Percentiles rank a stretch among this genome's conserved stretches.
Evolutionary conservation across 2,888 invertebrate species (phyloP).

Genomic region (Psylliodes chrysocephalus): DNA sequence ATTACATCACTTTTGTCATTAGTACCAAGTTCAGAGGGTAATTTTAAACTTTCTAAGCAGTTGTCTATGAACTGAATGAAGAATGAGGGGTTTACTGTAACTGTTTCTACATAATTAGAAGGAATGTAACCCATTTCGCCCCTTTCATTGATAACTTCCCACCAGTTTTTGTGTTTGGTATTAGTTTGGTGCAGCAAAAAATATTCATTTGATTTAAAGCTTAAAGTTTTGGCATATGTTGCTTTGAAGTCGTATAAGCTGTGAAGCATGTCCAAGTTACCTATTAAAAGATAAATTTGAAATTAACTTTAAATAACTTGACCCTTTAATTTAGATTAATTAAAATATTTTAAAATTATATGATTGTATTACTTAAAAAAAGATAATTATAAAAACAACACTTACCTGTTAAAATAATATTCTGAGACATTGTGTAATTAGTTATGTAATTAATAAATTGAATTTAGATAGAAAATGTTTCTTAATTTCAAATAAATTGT

Average conservation of each 20-base stretch:
- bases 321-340: slow-evolving; percentile 12
- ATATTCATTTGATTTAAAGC: slow-evolving; percentile 82
- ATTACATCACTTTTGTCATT: slow-evolving; percentile 73
- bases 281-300: slow-evolving; percentile 59
- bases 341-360: not conserved
- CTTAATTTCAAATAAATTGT: slow-evolving; percentile 40
- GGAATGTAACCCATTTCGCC: slow-evolving; percentile 88
- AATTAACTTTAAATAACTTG: not conserved
- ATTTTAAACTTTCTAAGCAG: slow-evolving; percentile 68
- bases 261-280: slow-evolving; percentile 83
- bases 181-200: slow-evolving; percentile 83
- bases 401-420: slow-evolving; percentile 51
- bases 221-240: slow-evolving; percentile 83
- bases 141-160: slow-evolving; percentile 85
- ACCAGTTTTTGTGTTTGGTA: slow-evolving; percentile 86
- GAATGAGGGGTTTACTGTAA: slow-evolving; percentile 80
- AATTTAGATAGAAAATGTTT: slow-evolving; percentile 18
- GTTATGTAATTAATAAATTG: slow-evolving; percentile 23
- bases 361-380: not conserved
- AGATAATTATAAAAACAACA: slow-evolving; percentile 13
- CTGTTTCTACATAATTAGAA: slow-evolving; percentile 84
- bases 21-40: slow-evolving; percentile 50
- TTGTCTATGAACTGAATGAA: slow-evolving; percentile 78
- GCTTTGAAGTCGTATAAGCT: slow-evolving; percentile 87
- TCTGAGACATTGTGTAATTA: slow-evolving; percentile 46